Evolutionary conservation across 2,113 vertebrate genomes (phyloP).

Genomic region (Paradoxurus hermaphroditus): DNA sequence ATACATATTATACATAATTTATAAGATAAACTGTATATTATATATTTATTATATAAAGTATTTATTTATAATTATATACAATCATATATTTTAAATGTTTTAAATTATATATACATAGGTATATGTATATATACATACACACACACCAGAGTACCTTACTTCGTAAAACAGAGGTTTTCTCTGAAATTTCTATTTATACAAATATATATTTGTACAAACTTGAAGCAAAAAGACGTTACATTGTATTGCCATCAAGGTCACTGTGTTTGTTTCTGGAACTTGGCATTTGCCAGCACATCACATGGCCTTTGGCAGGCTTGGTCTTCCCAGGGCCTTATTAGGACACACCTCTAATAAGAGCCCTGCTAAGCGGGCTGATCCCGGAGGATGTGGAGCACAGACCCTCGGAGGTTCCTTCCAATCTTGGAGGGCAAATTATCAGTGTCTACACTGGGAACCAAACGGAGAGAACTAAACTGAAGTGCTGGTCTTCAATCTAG

Average conservation of each 20-base stretch:
- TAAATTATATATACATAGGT: neutral
- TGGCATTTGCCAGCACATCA: neutral
- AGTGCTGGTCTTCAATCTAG: neutral
- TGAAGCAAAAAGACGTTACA: neutral
- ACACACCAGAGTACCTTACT: neutral
- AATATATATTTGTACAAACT: neutral
- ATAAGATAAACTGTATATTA: neutral
- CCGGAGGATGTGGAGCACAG: neutral
- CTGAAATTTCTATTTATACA: neutral
- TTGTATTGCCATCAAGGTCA: neutral
- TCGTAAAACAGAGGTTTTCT: constrained; percentile 13
- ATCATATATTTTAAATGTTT: neutral
- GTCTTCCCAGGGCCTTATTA: neutral
- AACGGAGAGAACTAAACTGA: neutral
- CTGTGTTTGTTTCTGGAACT: neutral
- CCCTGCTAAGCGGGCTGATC: neutral
- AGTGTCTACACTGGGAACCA: neutral
- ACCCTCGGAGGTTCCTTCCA: neutral
- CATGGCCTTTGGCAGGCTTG: neutral
- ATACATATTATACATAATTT: neutral
- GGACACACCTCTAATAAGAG: neutral
- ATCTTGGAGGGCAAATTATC: neutral
- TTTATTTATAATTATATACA: neutral
- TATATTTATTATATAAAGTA: neutral
- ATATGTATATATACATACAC: neutral